Evolutionary conservation across 2,888 invertebrate species (phyloP), one percentile per base, ranked within the genome.

Genomic region (Pinctada fucata): DNA sequence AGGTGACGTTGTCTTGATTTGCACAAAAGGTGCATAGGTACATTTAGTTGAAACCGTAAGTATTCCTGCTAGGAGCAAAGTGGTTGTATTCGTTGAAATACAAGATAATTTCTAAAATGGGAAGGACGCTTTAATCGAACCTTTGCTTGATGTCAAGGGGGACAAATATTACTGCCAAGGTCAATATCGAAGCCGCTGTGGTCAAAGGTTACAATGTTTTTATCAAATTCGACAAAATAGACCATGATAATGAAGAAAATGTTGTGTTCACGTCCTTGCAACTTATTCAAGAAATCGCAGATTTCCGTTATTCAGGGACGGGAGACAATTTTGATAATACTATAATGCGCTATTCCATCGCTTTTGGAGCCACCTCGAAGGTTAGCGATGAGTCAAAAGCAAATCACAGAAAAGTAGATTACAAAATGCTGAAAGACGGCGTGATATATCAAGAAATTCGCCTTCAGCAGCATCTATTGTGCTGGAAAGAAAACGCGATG

Each of bases 401-500:
- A 8, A 13, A 31, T 51, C 31, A 66, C 50, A 51, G 75, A 75
- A n/a, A 45, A 74, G 16, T n/a, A 50, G 31, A 13, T 67, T n/a
- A 47, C 63, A 31, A 70, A 10, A 78, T 82, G 78, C 70, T 80
- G 4, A 45, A 76, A 4, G 10, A 63, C 5, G 70, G 49, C 1
- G 64, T 82, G 2, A 70, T 78, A 49, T 78, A 64, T 72, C 75
- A 4, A 70, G 73, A 2, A 51, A 45, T n/a, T 66, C 64, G 4
- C 77, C 76, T 51, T 82, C 73, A 74, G 48, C 76, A 4, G 52
- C 77, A n/a, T 79, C 76, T 1, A 67, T 82, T 8, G 79, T 82
- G 3, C 47, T 82, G 10, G 81, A 79, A 1, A 65, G 48, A 16
- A 76, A 81, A 66, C 69, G 76, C 63, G 79, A 81, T 64, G 73